Evolutionary conservation across 2,888 invertebrate genomes (phyloP), one percentile per base, ranked within the genome.

Genomic region (Caenorhabditis japonica): DNA sequence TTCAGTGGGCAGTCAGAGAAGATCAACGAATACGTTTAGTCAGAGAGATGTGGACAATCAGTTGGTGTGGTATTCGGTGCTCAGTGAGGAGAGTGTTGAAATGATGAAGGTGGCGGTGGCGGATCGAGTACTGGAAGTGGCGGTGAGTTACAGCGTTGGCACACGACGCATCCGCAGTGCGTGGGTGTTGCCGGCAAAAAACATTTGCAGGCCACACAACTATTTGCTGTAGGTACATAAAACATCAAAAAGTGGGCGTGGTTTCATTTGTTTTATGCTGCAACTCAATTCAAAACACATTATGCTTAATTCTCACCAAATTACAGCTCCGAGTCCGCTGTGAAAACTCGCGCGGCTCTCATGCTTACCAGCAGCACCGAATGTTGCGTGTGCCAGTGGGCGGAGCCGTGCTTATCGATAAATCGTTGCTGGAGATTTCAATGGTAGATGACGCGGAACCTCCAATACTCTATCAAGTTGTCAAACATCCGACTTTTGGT

Each of bases 331-430:
- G 43, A 13, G 61, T 71, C 3, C 41, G 56, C 4, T 71, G 70
- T 51, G 70, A 71, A 17, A 62, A 61, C 33, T 51, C 56, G 7
- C 46, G 43, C 8, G 56, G 41, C 19, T 43, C 51, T 2, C 56
- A 52, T 36, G 30, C 55, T 13, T 59, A 53, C 30, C 55, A 60
- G 21, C 71, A 70, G 23, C 66, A 55, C 34, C 53, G 66, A 51
- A 38, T 71, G 25, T 39, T 77, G 0, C 58, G 66, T 13, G 62
- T 80, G 10, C 76, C 80, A 0, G 72, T 77, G 33, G 76, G 77
- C 5, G 77, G 77, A 39, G 80, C 80, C 4, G 70, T 68, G 12
- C 44, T 71, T 0, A 75, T 80, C 13, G 76, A 80, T 52, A 75
- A 62, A 21, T 12, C n/a, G 8, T 17, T 55, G 36, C 8, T 66